These are phyloP conservation scores for Andrena flavipes DNA, from an alignment of 2,888 invertebrate genomes.

Conservation along the genomic window DNA sequence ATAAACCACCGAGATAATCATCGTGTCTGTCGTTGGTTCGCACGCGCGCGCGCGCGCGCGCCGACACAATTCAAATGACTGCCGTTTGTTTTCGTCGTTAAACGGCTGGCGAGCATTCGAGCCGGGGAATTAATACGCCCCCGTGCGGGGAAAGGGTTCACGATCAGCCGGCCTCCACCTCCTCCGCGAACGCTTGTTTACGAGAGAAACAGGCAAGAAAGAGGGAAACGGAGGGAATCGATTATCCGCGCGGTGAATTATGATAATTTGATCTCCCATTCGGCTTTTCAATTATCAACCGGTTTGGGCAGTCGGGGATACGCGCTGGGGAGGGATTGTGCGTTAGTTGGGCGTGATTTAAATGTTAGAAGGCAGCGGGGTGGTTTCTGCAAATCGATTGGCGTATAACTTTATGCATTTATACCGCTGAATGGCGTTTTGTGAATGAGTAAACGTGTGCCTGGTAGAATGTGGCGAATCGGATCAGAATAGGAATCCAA, in stretches of 20 bases:
- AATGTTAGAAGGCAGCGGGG: no score
- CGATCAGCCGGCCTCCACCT: background rate
- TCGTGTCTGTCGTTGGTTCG: slow-evolving; percentile 58
- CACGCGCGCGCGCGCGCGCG: background rate
- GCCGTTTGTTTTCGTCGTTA: slow-evolving; percentile 49
- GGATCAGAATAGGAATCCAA: no score
- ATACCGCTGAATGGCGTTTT: no score
- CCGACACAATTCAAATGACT: slow-evolving; percentile 32
- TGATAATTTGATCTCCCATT: slow-evolving; percentile 28
- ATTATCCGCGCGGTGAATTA: slow-evolving; percentile 40
- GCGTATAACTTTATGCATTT: no score
- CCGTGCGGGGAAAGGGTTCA: slow-evolving; percentile 8
- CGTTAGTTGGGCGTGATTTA: no score
- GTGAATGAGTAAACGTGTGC: no score
- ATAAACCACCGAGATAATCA: slow-evolving; percentile 69
- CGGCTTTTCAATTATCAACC: background rate
- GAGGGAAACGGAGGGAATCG: slow-evolving; percentile 9
- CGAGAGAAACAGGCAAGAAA: background rate
- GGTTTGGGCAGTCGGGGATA: background rate
- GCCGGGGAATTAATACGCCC: slow-evolving; percentile 53
- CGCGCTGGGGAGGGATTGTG: background rate
- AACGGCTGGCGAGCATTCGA: background rate
- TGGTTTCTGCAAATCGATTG: no score
- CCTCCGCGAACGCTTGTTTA: background rate
- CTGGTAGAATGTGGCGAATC: no score